Percentiles rank a stretch among this genome's conserved stretches.
Conservation (phyloP, 64 coral and sea anemone genomes). For the Montipora foliosa region DNA sequence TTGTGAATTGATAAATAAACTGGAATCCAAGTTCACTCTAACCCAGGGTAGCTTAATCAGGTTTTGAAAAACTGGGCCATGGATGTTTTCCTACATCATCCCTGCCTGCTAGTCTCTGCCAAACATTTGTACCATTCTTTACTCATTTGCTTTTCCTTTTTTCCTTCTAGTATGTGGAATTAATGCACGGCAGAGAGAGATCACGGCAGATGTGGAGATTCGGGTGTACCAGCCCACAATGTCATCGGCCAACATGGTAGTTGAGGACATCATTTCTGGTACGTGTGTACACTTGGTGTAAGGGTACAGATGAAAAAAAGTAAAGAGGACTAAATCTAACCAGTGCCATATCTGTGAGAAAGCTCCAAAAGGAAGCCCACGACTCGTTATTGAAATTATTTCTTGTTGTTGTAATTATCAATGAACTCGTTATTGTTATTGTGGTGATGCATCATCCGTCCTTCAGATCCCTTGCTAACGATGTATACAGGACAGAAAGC, state of each 20-base stretch:
- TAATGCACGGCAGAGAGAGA: background rate
- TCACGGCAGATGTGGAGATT: background rate
- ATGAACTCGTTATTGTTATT: background rate
- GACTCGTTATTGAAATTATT: conserved; percentile 10
- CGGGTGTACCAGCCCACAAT: conserved; percentile 12
- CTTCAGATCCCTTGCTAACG: too few species aligned
- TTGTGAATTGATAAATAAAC: too few species aligned
- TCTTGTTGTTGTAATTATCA: background rate
- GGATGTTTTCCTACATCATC: conserved; percentile 16
- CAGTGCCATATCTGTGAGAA: background rate
- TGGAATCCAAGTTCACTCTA: too few species aligned
- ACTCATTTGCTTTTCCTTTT: conserved; percentile 9
- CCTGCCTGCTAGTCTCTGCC: background rate
- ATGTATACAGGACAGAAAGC: too few species aligned
- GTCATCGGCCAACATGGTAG: conserved; percentile 23
- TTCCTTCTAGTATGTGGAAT: background rate
- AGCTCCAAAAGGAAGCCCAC: conserved; percentile 23
- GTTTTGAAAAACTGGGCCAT: background rate
- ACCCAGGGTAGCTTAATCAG: background rate
- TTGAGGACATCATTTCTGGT: conserved; percentile 7
- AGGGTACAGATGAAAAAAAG: background rate
- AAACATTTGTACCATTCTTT: conserved; percentile 29
- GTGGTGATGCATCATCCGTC: background rate
- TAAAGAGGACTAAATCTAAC: background rate
- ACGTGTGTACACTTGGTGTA: background rate